Conservation (phyloP, 2,797 vertebrate genomes). For the Sebastes jordani region DNA sequence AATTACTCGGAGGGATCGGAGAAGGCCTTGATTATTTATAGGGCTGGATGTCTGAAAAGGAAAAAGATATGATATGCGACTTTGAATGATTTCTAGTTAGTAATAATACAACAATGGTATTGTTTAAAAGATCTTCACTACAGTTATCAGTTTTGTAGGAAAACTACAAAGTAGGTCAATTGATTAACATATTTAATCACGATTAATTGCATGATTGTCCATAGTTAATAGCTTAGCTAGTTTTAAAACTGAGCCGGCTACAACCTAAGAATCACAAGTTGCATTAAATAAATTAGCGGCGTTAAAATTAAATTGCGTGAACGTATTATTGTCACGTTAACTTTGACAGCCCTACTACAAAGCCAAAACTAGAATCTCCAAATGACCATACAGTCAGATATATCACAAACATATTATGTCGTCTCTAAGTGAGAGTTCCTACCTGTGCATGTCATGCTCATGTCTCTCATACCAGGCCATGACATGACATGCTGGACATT, state of each 20-base stretch:
- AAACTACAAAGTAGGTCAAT: constrained; percentile 4
- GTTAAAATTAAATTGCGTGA: too few species aligned
- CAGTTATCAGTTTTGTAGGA: constrained; percentile 9
- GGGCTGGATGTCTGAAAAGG: constrained; percentile 75
- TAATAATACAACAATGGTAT: constrained; percentile 67
- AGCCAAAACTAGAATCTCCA: not conserved
- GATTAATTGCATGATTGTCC: not conserved
- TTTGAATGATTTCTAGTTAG: constrained; percentile 75
- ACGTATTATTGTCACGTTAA: too few species aligned
- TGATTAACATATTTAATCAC: too few species aligned
- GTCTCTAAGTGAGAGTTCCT: not conserved
- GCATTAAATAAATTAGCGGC: too few species aligned
- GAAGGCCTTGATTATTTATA: constrained; percentile 86
- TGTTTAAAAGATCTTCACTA: constrained; percentile 31
- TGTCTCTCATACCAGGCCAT: not conserved
- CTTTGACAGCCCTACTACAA: not conserved
- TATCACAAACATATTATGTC: not conserved
- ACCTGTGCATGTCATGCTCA: not conserved
- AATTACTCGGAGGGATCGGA: constrained; percentile 84
- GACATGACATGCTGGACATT: constrained; percentile 1
- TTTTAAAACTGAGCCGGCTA: too few species aligned
- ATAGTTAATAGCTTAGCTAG: too few species aligned
- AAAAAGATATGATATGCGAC: constrained; percentile 56
- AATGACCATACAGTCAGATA: not conserved
- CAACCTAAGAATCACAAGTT: too few species aligned